A percentile compares a stretch with the other conserved stretches of the same genome.
phyloP scores from a whole-genome alignment of 2,888 invertebrate genomes.

The Altica lythri region DNA sequence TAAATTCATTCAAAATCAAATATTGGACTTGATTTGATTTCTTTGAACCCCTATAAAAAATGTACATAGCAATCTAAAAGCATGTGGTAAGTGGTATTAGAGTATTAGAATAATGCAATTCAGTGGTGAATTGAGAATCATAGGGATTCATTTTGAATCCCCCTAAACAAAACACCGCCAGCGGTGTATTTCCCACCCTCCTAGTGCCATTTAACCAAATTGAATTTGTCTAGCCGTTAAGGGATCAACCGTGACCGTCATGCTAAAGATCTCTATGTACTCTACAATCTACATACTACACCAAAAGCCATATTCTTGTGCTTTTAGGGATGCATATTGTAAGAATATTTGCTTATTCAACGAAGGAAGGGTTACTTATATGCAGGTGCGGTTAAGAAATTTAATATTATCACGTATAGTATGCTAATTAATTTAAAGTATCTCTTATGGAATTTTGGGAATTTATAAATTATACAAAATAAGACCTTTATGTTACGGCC shows the following conservation, averaged over 20 bases:
- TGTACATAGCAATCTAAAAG: neutral
- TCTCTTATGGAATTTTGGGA: no score
- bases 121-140: slow-evolving; percentile 13
- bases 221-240: slow-evolving; percentile 20
- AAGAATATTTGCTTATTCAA: no score
- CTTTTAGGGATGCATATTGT: neutral
- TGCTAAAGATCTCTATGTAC: slow-evolving; percentile 13
- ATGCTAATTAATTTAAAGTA: no score
- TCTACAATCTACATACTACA: neutral
- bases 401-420: no score
- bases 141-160: slow-evolving; percentile 18
- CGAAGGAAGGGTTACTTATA: no score
- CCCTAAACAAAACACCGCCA: slow-evolving; percentile 18
- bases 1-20: no score
- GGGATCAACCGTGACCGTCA: slow-evolving; percentile 20
- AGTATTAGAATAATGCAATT: slow-evolving; percentile 19
- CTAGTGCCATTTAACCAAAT: slow-evolving; percentile 19
- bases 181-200: slow-evolving; percentile 22
- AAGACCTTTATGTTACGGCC: no score
- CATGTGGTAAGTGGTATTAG: slow-evolving; percentile 20
- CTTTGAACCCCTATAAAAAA: no score
- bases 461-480: no score
- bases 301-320: neutral
- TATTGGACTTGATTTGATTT: no score
- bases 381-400: no score